Conservation (phyloP, 2,797 vertebrate genomes). For the Phoxinus dragarum region DNA sequence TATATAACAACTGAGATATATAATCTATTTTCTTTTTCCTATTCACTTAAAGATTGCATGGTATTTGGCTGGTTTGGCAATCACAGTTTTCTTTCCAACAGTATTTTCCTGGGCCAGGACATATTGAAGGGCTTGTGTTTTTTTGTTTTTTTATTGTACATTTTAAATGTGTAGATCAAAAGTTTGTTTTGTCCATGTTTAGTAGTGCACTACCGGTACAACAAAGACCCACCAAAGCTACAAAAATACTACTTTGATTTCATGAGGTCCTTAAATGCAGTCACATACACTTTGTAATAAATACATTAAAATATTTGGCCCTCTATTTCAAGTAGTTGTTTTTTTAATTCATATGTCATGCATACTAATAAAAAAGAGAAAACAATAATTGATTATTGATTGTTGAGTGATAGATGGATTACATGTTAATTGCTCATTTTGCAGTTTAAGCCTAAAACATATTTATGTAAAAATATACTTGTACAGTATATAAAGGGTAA, state of each 20-base stretch:
- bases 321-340: neutral
- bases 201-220: too few relatives aligned
- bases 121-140: too few relatives aligned
- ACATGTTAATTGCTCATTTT: neutral
- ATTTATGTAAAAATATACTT: neutral
- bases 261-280: neutral
- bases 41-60: neutral
- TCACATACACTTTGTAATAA: neutral
- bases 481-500: too few relatives aligned
- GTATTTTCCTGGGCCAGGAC: too few relatives aligned
- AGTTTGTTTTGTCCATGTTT: too few relatives aligned
- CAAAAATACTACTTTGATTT: neutral
- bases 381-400: neutral
- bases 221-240: too few relatives aligned
- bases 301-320: neutral
- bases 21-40: neutral
- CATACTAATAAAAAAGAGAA: neutral
- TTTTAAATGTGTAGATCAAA: neutral
- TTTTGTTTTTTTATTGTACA: neutral
- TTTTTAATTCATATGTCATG: neutral
- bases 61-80: neutral
- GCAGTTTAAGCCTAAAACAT: neutral
- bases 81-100: too few relatives aligned
- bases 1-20: too few relatives aligned
- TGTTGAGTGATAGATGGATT: neutral